Base-by-base conservation (phyloP, 2,797 vertebrate genomes). In the Synanceia verrucosa region DNA sequence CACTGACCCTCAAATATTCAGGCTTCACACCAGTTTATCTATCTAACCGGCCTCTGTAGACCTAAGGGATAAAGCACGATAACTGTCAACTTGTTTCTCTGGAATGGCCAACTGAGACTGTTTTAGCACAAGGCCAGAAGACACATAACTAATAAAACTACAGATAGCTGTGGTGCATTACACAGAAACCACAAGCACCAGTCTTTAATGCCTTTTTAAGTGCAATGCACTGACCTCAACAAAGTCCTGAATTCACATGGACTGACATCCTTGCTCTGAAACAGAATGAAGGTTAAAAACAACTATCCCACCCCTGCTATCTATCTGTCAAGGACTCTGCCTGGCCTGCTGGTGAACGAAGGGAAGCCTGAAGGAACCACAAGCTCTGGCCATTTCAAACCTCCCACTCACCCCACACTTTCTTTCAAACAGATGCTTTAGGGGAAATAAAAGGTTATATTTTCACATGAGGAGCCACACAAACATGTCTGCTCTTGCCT, bases 261-360 rank as follows among this genome's bases (percentile, higher is more conserved):
- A 11, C 18, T 33, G 19, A 16, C 9, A 60, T 36, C 52, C n/a
- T 34, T 46, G 7, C 13, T 43, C 26, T 29, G 28, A 37, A 41
- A 57, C 46, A 39, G 37, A 47, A 9, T 36, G 14, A 21, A 12
- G 14, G 52, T 44, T 28, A 8, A 9, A 34, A 57, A 48, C 50
- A 53, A 59, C 26, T 19, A 3, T 19, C 16, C 33, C 13, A 29
- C 33, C 9, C 34, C n/a, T 41, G 3, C 14, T 62, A 34, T 56
- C n/a, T 72, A 37, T 71, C 59, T 75, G 37, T 70, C 65, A 81
- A 55, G 46, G 59, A 73, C 9, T 6, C 31, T 55, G 31, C 36
- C 33, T 52, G 28, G 28, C 47, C 52, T 62, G 51, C 72, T 66
- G 59, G 39, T 68, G 12, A 76, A n/a, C n/a, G n/a, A n/a, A 71